phyloP scores from a whole-genome alignment of 2,113 vertebrate species.

The Neogobius melanostomus region DNA sequence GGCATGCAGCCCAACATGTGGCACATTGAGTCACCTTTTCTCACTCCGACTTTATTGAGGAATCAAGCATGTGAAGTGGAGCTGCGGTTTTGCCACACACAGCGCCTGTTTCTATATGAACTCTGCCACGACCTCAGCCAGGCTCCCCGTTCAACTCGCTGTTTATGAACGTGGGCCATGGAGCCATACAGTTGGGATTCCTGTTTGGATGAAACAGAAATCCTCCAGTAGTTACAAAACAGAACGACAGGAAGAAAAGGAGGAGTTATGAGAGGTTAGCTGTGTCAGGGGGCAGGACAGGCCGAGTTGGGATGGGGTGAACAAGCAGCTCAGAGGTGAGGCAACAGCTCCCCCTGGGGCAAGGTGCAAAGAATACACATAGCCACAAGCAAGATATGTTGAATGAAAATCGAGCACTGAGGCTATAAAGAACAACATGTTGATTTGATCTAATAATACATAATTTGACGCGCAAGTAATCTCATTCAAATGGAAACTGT shows the following conservation, averaged over 20 bases:
- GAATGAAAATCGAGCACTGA: no score
- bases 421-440: no score
- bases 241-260: slow-evolving; percentile 2
- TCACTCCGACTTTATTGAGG: not conserved
- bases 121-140: slow-evolving; percentile 53
- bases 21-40: not conserved
- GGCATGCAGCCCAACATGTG: no score
- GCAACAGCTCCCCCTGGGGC: slow-evolving; percentile 74
- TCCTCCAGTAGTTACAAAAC: slow-evolving; percentile 1
- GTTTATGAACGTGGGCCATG: slow-evolving; percentile 48
- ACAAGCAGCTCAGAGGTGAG: slow-evolving; percentile 41
- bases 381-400: no score
- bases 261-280: not conserved
- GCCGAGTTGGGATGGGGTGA: slow-evolving; percentile 16
- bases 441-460: no score
- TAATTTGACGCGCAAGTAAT: no score
- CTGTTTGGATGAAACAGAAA: slow-evolving; percentile 18
- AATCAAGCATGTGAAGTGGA: not conserved
- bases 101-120: slow-evolving; percentile 22
- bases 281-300: slow-evolving; percentile 13
- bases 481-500: no score
- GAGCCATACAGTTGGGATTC: slow-evolving; percentile 31
- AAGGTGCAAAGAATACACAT: slow-evolving; percentile 36
- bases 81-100: slow-evolving; percentile 17
- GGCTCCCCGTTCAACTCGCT: slow-evolving; percentile 33